phyloP scores from a whole-genome alignment of 2,113 vertebrate genomes.

The Cavia aperea region DNA sequence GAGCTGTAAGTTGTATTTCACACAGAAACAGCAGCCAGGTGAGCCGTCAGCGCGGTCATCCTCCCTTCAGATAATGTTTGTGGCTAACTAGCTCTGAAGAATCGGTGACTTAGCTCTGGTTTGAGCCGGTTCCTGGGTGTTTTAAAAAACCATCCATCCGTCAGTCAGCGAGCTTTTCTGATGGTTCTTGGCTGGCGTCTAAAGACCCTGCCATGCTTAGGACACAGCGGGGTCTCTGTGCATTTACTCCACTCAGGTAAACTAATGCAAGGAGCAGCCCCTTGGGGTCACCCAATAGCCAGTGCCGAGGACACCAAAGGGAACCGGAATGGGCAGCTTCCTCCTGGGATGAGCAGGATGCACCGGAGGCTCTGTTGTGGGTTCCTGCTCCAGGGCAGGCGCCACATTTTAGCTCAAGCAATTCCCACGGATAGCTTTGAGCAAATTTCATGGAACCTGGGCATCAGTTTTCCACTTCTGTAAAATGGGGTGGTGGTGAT shows the following conservation, averaged over 20 bases:
- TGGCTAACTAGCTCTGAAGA: not conserved
- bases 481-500: not conserved
- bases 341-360: fast-evolving
- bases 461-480: not conserved
- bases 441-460: not conserved
- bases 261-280: not conserved
- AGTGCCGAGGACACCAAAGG: fast-evolving
- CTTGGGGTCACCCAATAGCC: not conserved
- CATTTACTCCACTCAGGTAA: not conserved
- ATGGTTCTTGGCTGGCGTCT: not conserved
- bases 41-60: fast-evolving
- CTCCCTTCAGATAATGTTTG: not conserved
- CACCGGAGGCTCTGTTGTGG: fast-evolving
- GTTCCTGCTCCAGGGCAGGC: not conserved
- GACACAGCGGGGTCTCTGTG: not conserved
- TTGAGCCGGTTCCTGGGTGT: not conserved
- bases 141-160: not conserved
- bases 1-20: not conserved
- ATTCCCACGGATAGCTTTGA: not conserved
- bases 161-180: not conserved
- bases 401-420: not conserved
- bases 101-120: not conserved
- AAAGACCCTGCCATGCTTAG: not conserved
- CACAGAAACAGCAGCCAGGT: not conserved
- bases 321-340: not conserved